Evolutionary conservation across 1,140 invertebrate species (phyloP), one percentile per base, ranked within the genome.

Genomic region (Formica selysi): DNA sequence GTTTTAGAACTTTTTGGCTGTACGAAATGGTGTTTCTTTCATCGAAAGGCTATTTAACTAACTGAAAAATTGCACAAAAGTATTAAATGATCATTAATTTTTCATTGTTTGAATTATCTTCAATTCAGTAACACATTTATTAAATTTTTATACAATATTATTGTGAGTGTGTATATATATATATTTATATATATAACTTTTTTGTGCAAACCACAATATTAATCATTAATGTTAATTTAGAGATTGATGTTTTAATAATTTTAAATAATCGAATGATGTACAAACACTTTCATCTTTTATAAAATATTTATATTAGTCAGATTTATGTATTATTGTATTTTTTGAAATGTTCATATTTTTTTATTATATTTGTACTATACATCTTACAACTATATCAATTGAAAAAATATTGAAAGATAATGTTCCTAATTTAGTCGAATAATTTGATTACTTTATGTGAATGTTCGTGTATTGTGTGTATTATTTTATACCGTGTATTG

Each of bases 211-310:
- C 11, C 13, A 48, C 13, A 44, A 22, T 36, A 11, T 51, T 36
- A 51, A 51, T 54, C 44, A 68, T 36, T 8, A 51, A 51, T 36
- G 13, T 68, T 13, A 78, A 26, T 38, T 38, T 29, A 26, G 38
- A 79, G 61, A 79, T 44, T 68, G 62, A 68, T 79, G 44, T 38
- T 79, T n/a, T 67, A 51, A 38, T 38, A 79, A 32, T 65, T 48
- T 48, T 32, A 48, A 44, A 57, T 79, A 65, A 79, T 4, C 3
- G 22, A 41, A 62, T 13, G 44, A 62, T 41, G 57, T 44, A 38
- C 7, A 38, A 7, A 38, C 7, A 44, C n/a, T 76, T 76, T 64
- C 62, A 32, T 64, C 44, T 44, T 64, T 64, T 64, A 76, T 44
- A 44, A 2, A 29, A 76, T 64, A 62, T 41, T 41, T 76, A 41